Percentiles rank a stretch among this genome's conserved stretches.
phyloP scores from a whole-genome alignment of 2,113 vertebrate species.

The Hippoglossus stenolepis region DNA sequence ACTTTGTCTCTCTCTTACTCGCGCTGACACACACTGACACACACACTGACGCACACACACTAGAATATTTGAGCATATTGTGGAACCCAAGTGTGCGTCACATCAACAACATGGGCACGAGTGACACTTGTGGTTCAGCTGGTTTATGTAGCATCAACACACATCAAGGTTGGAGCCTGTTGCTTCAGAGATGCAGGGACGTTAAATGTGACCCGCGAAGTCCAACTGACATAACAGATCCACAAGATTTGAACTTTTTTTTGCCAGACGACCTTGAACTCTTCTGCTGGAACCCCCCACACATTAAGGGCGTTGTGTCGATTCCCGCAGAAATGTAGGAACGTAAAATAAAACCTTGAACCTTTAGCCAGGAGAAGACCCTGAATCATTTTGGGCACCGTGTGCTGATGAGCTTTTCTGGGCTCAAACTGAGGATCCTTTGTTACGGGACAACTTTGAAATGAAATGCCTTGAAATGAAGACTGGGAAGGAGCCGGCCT shows the following conservation, averaged over 20 bases:
- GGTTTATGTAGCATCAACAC: too few species aligned
- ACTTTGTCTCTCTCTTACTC: too few species aligned
- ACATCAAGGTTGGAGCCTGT: not conserved
- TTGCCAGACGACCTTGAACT: not conserved
- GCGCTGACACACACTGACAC: too few species aligned
- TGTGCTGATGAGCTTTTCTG: not conserved
- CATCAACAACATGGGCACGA: too few species aligned
- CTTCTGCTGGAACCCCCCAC: not conserved
- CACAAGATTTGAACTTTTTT: not conserved
- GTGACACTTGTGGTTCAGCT: too few species aligned
- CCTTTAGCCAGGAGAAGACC: not conserved
- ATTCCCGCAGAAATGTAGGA: too few species aligned
- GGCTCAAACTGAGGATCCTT: not conserved
- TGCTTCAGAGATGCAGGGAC: not conserved
- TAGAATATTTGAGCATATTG: too few species aligned
- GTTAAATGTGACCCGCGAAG: not conserved
- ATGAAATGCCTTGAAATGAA: constrained; percentile 2
- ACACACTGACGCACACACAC: too few species aligned
- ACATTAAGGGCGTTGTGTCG: too few species aligned
- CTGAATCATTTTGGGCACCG: not conserved
- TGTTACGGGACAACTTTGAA: not conserved
- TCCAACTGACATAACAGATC: not conserved
- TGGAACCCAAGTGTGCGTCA: too few species aligned
- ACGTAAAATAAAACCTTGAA: too few species aligned
- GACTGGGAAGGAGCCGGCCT: not conserved